Evolutionary conservation across 2,888 invertebrate genomes (phyloP), one percentile per base, ranked within the genome.

Genomic region (Julus scanicus): DNA sequence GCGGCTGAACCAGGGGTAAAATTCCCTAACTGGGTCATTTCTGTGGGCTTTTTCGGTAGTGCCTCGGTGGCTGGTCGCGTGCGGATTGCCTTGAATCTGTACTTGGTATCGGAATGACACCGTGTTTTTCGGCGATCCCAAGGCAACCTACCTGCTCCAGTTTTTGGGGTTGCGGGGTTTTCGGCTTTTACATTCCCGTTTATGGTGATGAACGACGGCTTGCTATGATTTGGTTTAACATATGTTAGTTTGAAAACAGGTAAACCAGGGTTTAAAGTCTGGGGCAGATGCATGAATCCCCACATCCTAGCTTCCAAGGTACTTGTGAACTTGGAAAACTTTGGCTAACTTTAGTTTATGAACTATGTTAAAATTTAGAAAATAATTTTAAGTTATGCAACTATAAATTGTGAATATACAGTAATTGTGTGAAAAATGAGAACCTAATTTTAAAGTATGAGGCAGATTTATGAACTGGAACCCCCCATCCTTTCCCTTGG

Each of bases 141-240:
- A 71, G 71, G 71, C 9, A 71, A 71, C 71, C 71, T 71, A 71
- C 71, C 71, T 71, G 71, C 71, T 71, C 71, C 71, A 71, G 71
- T 71, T 71, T 53, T 71, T 57, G 57, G 29, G 44, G 63, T n/a
- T 17, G 4, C 63, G n/a, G 2, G 2, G 63, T 63, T n/a, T 63
- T n/a, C 63, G n/a, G 63, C 6, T 5, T 6, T n/a, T 71, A 2
- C n/a, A 20, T 71, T 5, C 20, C 71, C 71, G 29, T 29, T 71
- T 71, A 71, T 53, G 71, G 71, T 71, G 71, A 29, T 71, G 2
- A 71, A 71, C 29, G 71, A 71, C 4, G 71, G 71, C 9, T 29
- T 20, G 29, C 63, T 63, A 6, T 29, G 29, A 29, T 71, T 29
- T 71, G 4, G 20, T 63, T 63, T 63, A n/a, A n/a, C 63, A 63